These are phyloP conservation scores for Glyptemys insculpta DNA, from an alignment of 2,797 vertebrate genomes.

Conservation along the genomic window DNA sequence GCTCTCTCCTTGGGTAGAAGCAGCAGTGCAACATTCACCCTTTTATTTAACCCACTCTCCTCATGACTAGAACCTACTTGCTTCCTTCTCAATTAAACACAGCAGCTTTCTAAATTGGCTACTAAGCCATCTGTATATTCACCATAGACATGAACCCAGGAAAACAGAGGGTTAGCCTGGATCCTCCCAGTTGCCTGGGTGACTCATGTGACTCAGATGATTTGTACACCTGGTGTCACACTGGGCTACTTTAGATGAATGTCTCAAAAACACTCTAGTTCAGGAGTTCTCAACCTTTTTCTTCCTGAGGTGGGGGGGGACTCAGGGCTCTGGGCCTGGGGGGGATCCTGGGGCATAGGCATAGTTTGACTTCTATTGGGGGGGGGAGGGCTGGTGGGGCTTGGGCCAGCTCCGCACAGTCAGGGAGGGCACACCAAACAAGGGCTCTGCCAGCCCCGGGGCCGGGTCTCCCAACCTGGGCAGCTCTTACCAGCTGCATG, in stretches of 20 bases:
- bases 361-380: too few species aligned
- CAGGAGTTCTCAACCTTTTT: background rate
- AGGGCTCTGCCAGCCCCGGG: too few species aligned
- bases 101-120: fast-evolving
- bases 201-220: background rate
- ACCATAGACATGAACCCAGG: background rate
- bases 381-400: too few species aligned
- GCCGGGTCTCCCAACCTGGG: too few species aligned
- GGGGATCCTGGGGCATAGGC: too few species aligned
- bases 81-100: background rate
- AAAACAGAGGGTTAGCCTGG: background rate
- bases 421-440: too few species aligned
- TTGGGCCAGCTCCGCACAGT: too few species aligned
- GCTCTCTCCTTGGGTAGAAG: background rate
- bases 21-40: background rate
- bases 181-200: background rate
- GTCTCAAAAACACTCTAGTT: background rate
- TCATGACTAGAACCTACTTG: background rate
- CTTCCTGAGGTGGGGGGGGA: too few species aligned
- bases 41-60: background rate
- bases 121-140: background rate
- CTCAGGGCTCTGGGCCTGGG: too few species aligned
- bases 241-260: background rate
- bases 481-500: too few species aligned
- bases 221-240: background rate